These are phyloP conservation scores for Pammene aurita DNA, from an alignment of 2,888 invertebrate genomes.

Conservation along the genomic window DNA sequence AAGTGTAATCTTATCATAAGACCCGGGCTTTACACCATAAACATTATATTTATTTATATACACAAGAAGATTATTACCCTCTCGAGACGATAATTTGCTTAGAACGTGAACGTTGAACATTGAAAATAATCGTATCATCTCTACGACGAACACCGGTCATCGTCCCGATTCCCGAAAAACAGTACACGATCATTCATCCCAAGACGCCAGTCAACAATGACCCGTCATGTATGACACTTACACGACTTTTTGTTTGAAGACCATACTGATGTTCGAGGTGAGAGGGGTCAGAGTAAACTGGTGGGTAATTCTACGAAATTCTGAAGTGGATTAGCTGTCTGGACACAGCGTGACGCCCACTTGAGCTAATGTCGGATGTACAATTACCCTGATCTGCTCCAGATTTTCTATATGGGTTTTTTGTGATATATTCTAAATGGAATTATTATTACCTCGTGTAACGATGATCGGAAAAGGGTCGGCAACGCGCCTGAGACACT, in stretches of 20 bases:
- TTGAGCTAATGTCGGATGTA: slow-evolving; percentile 4
- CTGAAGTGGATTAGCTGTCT: slow-evolving; percentile 20
- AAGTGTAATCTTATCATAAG: too few relatives aligned
- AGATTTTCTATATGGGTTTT: slow-evolving; percentile 1
- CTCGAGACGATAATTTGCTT: slow-evolving; percentile 3
- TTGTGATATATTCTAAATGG: not conserved
- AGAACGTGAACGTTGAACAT: not conserved
- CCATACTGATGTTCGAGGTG: slow-evolving; percentile 8
- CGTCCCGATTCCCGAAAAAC: slow-evolving; percentile 19
- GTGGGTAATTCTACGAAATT: slow-evolving; percentile 9
- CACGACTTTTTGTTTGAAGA: slow-evolving; percentile 16
- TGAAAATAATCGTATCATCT: slow-evolving; percentile 9
- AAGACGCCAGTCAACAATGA: slow-evolving; percentile 33
- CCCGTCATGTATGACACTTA: slow-evolving; percentile 27
- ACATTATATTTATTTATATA: not conserved
- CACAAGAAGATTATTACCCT: not conserved
- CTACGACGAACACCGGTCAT: slow-evolving; percentile 10
- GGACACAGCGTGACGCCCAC: slow-evolving; percentile 16
- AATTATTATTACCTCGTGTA: not conserved
- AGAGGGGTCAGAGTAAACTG: slow-evolving; percentile 10
- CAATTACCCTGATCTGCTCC: slow-evolving; percentile 20
- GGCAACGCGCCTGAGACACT: too few relatives aligned
- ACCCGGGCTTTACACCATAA: not conserved
- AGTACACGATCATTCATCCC: slow-evolving; percentile 35
- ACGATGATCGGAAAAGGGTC: not conserved